Conservation (phyloP, 2,797 vertebrate genomes). For the Sciaenops ocellatus region DNA sequence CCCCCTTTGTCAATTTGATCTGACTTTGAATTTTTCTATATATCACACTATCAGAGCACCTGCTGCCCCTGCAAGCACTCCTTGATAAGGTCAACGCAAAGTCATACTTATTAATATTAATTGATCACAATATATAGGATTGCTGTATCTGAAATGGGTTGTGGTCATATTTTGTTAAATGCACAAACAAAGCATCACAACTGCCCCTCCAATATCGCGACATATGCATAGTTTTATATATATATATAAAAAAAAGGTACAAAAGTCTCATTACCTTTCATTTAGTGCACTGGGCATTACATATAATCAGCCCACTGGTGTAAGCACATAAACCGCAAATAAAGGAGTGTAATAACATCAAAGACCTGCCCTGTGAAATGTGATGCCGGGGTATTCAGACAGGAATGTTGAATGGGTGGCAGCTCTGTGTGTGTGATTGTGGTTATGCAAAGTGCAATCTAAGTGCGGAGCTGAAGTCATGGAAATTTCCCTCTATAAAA, state of each 20-base stretch:
- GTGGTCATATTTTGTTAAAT: conserved; percentile 1
- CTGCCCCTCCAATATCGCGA: not conserved
- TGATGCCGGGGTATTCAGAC: conserved; percentile 72
- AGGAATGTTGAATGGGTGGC: conserved; percentile 77
- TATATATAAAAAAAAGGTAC: conserved; percentile 22
- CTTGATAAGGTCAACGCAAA: conserved; percentile 43
- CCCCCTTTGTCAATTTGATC: conserved; percentile 52
- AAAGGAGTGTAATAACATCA: conserved; percentile 79
- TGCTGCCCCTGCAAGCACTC: conserved; percentile 21
- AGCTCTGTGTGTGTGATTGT: conserved; percentile 63
- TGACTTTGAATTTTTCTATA: conserved; percentile 31
- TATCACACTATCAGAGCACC: conserved; percentile 47
- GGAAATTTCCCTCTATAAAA: conserved; percentile 84
- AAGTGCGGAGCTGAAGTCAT: conserved; percentile 83
- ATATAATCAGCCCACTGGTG: conserved; percentile 64
- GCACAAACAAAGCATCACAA: not conserved
- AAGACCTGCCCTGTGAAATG: conserved; percentile 76
- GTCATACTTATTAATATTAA: conserved; percentile 49
- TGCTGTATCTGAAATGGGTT: conserved; percentile 32
- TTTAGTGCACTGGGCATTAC: conserved; percentile 59
- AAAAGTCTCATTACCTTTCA: conserved; percentile 51
- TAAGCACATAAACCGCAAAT: conserved; percentile 72
- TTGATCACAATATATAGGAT: conserved; percentile 45
- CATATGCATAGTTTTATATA: conserved; percentile 13
- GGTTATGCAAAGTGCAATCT: conserved; percentile 79